Evolutionary conservation across 2,113 vertebrate species (phyloP).

Genomic region (Archocentrus centrarchus): DNA sequence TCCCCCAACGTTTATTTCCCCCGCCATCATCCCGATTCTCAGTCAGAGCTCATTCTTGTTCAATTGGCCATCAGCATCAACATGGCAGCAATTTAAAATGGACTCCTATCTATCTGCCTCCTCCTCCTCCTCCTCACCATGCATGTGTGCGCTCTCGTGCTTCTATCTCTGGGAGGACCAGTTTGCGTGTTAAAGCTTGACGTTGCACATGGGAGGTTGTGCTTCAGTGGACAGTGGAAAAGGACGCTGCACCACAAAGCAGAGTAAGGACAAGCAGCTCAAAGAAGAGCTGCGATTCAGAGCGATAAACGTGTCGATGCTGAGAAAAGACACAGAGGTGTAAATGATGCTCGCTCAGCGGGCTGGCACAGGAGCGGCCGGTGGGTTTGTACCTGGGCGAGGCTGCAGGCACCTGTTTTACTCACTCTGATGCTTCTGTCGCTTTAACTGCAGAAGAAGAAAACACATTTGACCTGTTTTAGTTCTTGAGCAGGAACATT

Average conservation of each 20-base stretch:
- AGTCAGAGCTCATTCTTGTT: neutral
- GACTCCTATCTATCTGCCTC: constrained; percentile 19
- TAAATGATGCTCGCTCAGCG: neutral
- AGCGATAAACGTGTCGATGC: neutral
- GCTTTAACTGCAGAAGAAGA: neutral
- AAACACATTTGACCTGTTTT: too few species aligned
- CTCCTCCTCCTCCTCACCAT: constrained; percentile 8
- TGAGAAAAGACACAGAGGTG: neutral
- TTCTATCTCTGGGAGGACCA: neutral
- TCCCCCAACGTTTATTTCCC: too few species aligned
- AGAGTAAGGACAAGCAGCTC: neutral
- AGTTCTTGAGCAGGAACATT: neutral
- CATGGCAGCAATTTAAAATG: constrained; percentile 40
- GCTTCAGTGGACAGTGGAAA: neutral
- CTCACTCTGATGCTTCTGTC: neutral
- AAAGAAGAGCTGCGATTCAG: too few species aligned
- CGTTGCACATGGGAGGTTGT: neutral
- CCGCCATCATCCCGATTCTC: neutral
- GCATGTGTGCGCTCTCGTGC: neutral
- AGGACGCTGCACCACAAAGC: neutral
- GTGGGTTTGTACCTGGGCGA: neutral
- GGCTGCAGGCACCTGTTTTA: neutral
- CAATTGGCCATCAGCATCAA: constrained; percentile 23
- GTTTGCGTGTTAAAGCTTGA: neutral
- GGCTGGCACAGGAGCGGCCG: neutral